A percentile compares a stretch with the other conserved stretches of the same genome.
These are phyloP conservation scores for Orthonyx spaldingii DNA, from an alignment of 2,113 vertebrate genomes.

Conservation along the genomic window DNA sequence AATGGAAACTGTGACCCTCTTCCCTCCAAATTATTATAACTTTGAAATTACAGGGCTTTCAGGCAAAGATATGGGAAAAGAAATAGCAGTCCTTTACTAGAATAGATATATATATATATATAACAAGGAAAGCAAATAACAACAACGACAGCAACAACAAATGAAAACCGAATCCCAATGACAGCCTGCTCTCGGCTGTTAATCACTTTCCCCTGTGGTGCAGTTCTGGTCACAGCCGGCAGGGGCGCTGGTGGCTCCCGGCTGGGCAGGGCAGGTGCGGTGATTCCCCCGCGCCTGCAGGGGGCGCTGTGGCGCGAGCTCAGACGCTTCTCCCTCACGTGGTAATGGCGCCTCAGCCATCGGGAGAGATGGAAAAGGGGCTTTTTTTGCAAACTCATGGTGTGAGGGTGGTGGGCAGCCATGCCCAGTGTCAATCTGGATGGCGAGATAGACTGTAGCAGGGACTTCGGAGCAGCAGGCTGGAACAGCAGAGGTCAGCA, in stretches of 20 bases:
- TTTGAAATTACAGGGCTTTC: neutral
- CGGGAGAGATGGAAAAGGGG: neutral
- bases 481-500: neutral
- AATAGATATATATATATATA: no score
- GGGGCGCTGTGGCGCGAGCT: neutral
- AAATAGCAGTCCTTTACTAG: neutral
- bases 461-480: neutral
- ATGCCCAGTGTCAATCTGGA: neutral
- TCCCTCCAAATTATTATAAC: neutral
- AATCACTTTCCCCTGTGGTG: no score
- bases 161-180: neutral
- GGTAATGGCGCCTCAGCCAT: accelerated
- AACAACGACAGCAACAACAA: neutral
- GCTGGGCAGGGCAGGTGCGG: neutral
- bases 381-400: neutral
- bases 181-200: neutral
- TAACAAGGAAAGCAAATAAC: neutral
- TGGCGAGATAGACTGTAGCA: neutral
- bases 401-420: neutral
- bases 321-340: accelerated
- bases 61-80: neutral
- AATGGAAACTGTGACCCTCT: neutral
- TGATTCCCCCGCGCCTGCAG: neutral
- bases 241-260: neutral
- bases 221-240: neutral